phyloP scores from a whole-genome alignment of 2,888 invertebrate genomes.

The Drosophila anceps region DNA sequence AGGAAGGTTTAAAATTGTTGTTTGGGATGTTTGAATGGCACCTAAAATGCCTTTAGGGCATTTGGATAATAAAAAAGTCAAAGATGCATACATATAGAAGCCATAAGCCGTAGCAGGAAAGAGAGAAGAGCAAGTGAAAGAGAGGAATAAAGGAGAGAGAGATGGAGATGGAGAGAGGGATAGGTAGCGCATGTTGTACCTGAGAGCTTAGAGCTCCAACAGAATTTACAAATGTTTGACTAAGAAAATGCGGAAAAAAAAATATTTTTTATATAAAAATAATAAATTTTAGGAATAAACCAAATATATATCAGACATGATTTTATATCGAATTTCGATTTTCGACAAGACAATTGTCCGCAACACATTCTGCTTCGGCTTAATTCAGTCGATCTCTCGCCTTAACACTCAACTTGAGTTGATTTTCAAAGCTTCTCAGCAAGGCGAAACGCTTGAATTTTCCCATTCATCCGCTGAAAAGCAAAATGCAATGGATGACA shows the following conservation, averaged over 20 bases:
- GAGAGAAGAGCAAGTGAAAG: neutral
- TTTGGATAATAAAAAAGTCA: slow-evolving; percentile 72
- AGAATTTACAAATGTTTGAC: slow-evolving; percentile 35
- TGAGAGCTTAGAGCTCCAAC: slow-evolving; percentile 54
- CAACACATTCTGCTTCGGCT: neutral
- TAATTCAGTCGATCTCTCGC: neutral
- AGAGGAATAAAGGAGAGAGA: neutral
- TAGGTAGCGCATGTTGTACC: slow-evolving; percentile 45
- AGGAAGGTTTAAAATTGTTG: slow-evolving; percentile 39
- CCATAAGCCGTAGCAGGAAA: slow-evolving; percentile 31
- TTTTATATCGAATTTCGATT: neutral
- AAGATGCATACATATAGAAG: slow-evolving; percentile 29
- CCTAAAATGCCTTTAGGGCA: slow-evolving; percentile 75
- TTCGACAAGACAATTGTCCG: neutral
- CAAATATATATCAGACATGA: neutral
- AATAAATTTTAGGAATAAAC: too few species aligned
- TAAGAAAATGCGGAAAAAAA: neutral
- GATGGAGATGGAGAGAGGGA: neutral
- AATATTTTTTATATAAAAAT: neutral
- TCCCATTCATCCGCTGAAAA: slow-evolving; percentile 74
- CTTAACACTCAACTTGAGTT: neutral
- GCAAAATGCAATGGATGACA: slow-evolving; percentile 42
- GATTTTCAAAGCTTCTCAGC: neutral
- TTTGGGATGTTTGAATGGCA: slow-evolving; percentile 54
- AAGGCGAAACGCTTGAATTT: slow-evolving; percentile 55